Evolutionary conservation across 2,888 invertebrate species (phyloP), one percentile per base, ranked within the genome.

Genomic region (Halictus quadricinctus): DNA sequence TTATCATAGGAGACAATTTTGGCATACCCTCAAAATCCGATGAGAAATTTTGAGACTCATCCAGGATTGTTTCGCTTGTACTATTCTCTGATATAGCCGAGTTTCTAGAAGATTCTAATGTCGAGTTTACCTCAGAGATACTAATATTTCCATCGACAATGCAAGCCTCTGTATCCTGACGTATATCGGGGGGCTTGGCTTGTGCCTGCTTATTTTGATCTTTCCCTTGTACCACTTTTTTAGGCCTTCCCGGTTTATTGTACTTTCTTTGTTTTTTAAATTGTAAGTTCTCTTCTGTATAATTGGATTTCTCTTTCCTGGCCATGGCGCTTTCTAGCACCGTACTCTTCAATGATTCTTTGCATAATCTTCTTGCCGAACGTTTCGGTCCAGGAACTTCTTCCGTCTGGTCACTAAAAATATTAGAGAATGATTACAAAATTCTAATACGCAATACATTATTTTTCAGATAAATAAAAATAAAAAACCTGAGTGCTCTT

Each of bases 291-390:
- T 94, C 94, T 73, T 93, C 93, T 0, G 94, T 94, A 74, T 96
- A 96, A 90, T 96, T 97, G 0, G 96, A 96, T 89, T 97, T 97
- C 92, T 97, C 97, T 92, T 97, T 97, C 21, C 97, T 95, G 0
- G 97, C 97, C 90, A 97, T 97, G 15, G 97, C 97, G 93, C 96
- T 96, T 86, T 97, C 96, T 41, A 97, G 93, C 50, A 97, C 96
- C 75, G 97, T 96, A 75, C 94, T 93, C 69, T 93, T 93, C 54
- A 93, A 88, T 8, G 94, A 95, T 89, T 96, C 96, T 91, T 96
- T 96, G 88, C 96, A 96, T 73, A 96, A 95, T 60, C 96, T 95
- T 77, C 96, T 95, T 0, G 96, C 96, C 0, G 96, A 96, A 36
- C 97, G 95, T 93, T 97, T 97, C 0, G 96, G 95, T 18, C 95